A percentile compares a stretch with the other conserved stretches of the same genome.
phyloP scores from a whole-genome alignment of 2,888 invertebrate species.

The Andrena dorsata region DNA sequence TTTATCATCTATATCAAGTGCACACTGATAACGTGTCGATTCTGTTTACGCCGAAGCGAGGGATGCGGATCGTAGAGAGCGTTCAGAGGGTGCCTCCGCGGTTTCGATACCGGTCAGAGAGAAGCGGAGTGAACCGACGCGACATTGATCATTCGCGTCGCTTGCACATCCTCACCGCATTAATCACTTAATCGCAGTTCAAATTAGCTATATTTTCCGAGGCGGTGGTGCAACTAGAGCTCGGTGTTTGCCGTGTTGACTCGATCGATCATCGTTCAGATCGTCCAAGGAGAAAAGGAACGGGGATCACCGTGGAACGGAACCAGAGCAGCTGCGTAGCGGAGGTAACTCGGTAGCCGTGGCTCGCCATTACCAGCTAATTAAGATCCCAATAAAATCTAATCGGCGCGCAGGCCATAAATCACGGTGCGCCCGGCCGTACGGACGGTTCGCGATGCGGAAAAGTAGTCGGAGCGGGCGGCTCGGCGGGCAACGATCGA shows the following conservation, averaged over 20 bases:
- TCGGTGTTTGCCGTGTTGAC: background rate
- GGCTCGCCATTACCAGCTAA: slow-evolving; percentile 32
- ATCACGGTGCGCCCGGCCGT: slow-evolving; percentile 24
- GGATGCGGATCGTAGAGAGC: background rate
- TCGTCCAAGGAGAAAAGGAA: background rate
- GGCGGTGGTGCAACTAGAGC: background rate
- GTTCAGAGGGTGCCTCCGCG: too few relatives aligned
- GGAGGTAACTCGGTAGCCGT: slow-evolving; percentile 41
- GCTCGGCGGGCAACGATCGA: slow-evolving; percentile 8
- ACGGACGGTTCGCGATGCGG: slow-evolving; percentile 23
- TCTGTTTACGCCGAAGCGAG: background rate
- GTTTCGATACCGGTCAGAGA: background rate
- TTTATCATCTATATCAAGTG: background rate
- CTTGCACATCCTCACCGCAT: background rate
- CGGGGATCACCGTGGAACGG: background rate
- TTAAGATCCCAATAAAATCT: slow-evolving; percentile 48
- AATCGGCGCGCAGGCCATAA: slow-evolving; percentile 28
- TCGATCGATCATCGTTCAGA: background rate
- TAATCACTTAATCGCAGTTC: background rate
- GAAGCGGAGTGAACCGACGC: background rate
- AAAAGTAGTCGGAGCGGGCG: slow-evolving; percentile 32
- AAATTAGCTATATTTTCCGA: background rate
- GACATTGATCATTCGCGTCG: background rate
- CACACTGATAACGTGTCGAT: background rate
- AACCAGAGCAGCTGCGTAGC: background rate